Base-by-base conservation (phyloP, 2,797 vertebrate genomes). In the Somateria mollissima region DNA sequence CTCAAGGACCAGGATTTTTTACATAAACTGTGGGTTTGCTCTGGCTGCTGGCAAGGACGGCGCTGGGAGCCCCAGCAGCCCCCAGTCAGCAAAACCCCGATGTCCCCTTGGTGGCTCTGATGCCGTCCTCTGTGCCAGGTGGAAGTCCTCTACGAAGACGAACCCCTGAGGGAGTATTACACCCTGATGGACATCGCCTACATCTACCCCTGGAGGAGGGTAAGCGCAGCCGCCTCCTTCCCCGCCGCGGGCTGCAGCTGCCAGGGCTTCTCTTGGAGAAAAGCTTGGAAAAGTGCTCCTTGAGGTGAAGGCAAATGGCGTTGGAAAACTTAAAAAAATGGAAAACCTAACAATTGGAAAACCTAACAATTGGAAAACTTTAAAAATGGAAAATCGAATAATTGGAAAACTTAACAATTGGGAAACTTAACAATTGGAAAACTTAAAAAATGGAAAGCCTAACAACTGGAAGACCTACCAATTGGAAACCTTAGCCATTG, bases 151-250 rank as follows among this genome's bases (percentile, higher is more conserved):
- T 99, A 99, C 1, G 99, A 99, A 91, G 99, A 99, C 0, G 99
- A 99, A 87, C 99, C 99, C 5, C 95, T 99, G 96, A 99, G 99
- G 98, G 99, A 99, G 91, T 99, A 99, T 96, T 99, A 99, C 97
- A 99, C 99, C 57, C 98, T 99, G 97, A 99, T 99, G 99, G 99
- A 99, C 86, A 99, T 99, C 3, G 98, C 99, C 64, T 99, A 99
- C 96, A 99, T 99, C 96, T 99, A 99, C 60, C 99, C 99, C 79
- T 99, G 99, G 99, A 98, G 99, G 98, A 97, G 99, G 98, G 99
- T 99, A 95, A 98, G 99, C 3, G 1, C 14, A 49, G 81, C 71
- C 30, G 64, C 54, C 11, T 1, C 34, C 58, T 21, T 8, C 49
- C 73, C 34, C 2, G 2, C 45, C 1, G 0, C 2, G 45, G 71